These are phyloP conservation scores for Cossypha polioptera DNA, from an alignment of 2,797 vertebrate genomes.

Conservation along the genomic window DNA sequence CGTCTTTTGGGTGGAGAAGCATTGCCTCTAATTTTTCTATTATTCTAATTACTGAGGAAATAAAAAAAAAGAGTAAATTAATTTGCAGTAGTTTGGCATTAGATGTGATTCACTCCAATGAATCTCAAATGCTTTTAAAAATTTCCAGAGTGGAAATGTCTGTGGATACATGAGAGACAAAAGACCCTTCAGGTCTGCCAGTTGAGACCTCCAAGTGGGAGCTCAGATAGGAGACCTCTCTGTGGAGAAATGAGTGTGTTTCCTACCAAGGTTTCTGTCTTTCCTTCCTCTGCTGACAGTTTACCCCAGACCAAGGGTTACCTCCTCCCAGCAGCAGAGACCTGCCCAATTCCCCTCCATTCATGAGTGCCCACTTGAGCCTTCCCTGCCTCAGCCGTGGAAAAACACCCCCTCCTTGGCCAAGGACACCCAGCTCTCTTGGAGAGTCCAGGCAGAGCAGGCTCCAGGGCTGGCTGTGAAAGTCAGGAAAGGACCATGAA, in stretches of 20 bases:
- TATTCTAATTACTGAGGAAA: not conserved
- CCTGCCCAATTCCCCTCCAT: not conserved
- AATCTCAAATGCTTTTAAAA: not conserved
- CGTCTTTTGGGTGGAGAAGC: not conserved
- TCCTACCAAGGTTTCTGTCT: not conserved
- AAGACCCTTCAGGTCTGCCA: not conserved
- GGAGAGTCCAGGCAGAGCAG: not conserved
- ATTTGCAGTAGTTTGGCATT: not conserved
- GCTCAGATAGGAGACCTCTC: not conserved
- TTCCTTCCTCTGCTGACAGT: not conserved
- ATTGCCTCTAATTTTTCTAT: not conserved
- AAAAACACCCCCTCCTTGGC: not conserved
- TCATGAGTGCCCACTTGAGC: not conserved
- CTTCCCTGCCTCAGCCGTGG: not conserved
- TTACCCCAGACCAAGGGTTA: not conserved
- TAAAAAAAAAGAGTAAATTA: not conserved
- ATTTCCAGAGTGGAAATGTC: not conserved
- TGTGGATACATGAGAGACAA: not conserved
- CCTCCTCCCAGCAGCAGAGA: not conserved
- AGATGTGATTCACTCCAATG: not conserved
- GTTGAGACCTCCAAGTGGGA: not conserved
- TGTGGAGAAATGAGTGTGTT: not conserved
- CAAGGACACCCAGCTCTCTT: slow-evolving; percentile 46
- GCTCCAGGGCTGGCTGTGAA: slow-evolving; percentile 25
- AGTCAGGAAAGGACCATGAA: not conserved